phyloP scores from a whole-genome alignment of 2,888 invertebrate species.

The Therioaphis trifolii region DNA sequence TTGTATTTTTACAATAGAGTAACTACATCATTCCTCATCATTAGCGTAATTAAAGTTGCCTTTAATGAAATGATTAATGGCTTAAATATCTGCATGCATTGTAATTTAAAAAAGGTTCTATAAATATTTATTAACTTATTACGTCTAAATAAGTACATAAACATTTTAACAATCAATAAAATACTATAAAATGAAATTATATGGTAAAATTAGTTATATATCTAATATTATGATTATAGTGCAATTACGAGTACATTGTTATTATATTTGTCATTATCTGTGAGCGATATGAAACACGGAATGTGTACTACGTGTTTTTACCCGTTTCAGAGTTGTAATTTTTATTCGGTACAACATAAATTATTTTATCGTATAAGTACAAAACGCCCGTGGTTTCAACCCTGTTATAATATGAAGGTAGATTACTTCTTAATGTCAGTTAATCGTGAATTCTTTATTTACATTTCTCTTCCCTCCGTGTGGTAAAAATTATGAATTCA shows the following conservation, averaged over 20 bases:
- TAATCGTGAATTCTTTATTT: background rate
- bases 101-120: constrained; percentile 24
- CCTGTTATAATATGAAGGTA: background rate
- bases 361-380: background rate
- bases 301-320: background rate
- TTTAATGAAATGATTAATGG: constrained; percentile 29
- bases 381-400: background rate
- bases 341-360: background rate
- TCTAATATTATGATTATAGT: too few relatives aligned
- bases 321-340: too few relatives aligned
- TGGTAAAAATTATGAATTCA: background rate
- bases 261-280: too few relatives aligned
- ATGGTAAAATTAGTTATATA: too few relatives aligned
- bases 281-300: too few relatives aligned
- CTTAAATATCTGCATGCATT: background rate
- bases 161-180: too few relatives aligned
- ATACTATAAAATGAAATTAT: too few relatives aligned
- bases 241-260: too few relatives aligned
- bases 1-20: background rate
- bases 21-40: constrained; percentile 34
- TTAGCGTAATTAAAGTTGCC: constrained; percentile 29
- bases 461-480: background rate
- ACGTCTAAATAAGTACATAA: too few relatives aligned
- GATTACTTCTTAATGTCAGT: background rate
- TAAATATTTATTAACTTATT: background rate